phyloP scores from a whole-genome alignment of 2,888 invertebrate species.

The Drosophila fulvimacula region DNA sequence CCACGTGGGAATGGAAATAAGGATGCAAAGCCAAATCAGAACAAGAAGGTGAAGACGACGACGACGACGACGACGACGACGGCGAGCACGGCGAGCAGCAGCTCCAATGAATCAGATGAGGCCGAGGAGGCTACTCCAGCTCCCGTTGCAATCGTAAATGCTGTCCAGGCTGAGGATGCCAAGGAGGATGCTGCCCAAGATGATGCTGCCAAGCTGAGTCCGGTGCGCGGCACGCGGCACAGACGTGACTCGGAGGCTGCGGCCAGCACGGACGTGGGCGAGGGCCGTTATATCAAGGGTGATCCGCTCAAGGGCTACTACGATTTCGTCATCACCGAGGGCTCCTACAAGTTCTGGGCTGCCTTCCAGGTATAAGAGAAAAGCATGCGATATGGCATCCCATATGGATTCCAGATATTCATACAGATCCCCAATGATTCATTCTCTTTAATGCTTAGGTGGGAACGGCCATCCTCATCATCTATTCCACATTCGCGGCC shows the following conservation, averaged over 20 bases:
- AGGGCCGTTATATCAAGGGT: constrained; percentile 85
- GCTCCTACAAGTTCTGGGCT: constrained; percentile 95
- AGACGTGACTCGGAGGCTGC: constrained; percentile 48
- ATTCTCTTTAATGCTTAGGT: constrained; percentile 86
- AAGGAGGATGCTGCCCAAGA: constrained; percentile 45
- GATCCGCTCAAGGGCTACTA: constrained; percentile 93
- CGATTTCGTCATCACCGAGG: constrained; percentile 94
- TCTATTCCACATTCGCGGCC: constrained; percentile 94
- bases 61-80: constrained; percentile 48
- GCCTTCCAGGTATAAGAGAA: constrained; percentile 90
- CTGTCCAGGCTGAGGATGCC: constrained; percentile 20
- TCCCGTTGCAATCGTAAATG: constrained; percentile 34
- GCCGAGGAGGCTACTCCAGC: constrained; percentile 30
- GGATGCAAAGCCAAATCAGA: constrained; percentile 34
- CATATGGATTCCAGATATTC: not conserved
- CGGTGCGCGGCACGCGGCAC: constrained; percentile 52
- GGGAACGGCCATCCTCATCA: constrained; percentile 91
- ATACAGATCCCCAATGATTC: not conserved
- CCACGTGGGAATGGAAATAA: constrained; percentile 60
- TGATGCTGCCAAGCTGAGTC: constrained; percentile 35
- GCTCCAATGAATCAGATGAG: constrained; percentile 1
- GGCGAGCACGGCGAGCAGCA: constrained; percentile 32
- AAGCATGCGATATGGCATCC: too few relatives aligned
- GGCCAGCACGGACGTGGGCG: constrained; percentile 68
- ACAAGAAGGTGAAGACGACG: constrained; percentile 43